Base-by-base conservation (phyloP, 1,140 invertebrate species). In the Sinonovacula constricta region DNA sequence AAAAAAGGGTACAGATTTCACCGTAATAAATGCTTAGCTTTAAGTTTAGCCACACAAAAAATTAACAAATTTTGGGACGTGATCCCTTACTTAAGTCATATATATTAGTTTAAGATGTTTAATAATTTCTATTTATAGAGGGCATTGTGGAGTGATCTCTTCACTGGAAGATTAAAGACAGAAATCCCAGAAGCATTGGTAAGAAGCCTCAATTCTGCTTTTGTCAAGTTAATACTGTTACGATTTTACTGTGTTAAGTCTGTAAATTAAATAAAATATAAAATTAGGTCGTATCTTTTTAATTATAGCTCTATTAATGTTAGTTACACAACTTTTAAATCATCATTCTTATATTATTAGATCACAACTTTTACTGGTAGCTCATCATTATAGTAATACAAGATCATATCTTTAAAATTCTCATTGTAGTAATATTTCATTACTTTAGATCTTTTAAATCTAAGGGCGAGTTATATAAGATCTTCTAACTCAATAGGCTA, bases 131-230 rank as follows among this genome's bases (percentile, higher is more conserved):
- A 86, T 51, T 79, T 88, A 51, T 81, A 91, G 87, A 86, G 87
- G 85, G 96, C 96, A 0, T 89, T 96, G 67, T 99, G 97, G 95
- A 98, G 97, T 85, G 98, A 99, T 89, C 95, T 99, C 92, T 99
- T 99, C 74, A 91, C 90, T 34, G 90, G 97, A 0, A 93, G 98
- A 60, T 93, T 98, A 88, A 99, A 99, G 91, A 93, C 94, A 22
- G 98, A 99, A 93, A 99, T 99, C 87, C 98, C 98, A 4, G 92
- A 94, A 74, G 96, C 97, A 30, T 91, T 99, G 83, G 95, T 95
- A 91, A 92, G 83, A 77, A 70, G n/a, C 15, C 7, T 10, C 39
- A 24, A 30, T 30, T 62, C 15, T 62, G 12, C 15, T 62, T 31
- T 12, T 28, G 12, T 12, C n/a, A n/a, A n/a, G n/a, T n/a, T n/a